Evolutionary conservation across 2,113 vertebrate species (phyloP).

Genomic region (Silurus meridionalis): DNA sequence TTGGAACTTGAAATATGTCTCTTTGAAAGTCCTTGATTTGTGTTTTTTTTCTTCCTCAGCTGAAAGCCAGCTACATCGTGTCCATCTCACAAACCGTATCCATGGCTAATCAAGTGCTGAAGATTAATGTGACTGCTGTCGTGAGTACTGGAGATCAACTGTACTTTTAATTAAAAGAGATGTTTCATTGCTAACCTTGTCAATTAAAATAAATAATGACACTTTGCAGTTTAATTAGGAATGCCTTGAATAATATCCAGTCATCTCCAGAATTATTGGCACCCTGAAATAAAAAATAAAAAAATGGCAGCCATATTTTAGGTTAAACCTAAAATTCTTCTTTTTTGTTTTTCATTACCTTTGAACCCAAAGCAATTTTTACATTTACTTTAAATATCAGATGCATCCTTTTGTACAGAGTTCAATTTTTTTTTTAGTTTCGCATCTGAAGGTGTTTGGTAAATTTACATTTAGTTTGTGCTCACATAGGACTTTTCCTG

Average conservation of each 20-base stretch:
- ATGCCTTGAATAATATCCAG: not conserved
- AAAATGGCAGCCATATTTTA: not conserved
- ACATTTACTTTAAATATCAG: not conserved
- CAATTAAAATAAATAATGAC: not conserved
- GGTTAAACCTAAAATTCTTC: not conserved
- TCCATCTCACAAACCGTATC: slow-evolving; percentile 72
- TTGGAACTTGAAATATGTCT: not conserved
- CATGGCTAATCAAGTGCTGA: slow-evolving; percentile 84
- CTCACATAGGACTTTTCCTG: not conserved
- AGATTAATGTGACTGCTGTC: slow-evolving; percentile 74
- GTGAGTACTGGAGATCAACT: slow-evolving; percentile 68
- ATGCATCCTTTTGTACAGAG: not conserved
- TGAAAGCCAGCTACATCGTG: slow-evolving; percentile 78
- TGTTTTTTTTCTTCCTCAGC: slow-evolving; percentile 64
- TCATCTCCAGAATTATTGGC: not conserved
- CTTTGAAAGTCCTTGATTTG: slow-evolving; percentile 8
- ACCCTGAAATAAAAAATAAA: not conserved
- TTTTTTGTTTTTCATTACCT: not conserved
- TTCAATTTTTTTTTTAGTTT: not conserved
- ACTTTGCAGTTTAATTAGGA: not conserved
- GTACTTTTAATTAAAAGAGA: not conserved
- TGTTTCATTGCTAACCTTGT: not conserved
- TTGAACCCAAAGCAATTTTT: not conserved
- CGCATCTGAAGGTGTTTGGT: not conserved
- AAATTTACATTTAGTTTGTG: not conserved